Conservation (phyloP, 2,888 invertebrate genomes). For the Napeogenes inachia region DNA sequence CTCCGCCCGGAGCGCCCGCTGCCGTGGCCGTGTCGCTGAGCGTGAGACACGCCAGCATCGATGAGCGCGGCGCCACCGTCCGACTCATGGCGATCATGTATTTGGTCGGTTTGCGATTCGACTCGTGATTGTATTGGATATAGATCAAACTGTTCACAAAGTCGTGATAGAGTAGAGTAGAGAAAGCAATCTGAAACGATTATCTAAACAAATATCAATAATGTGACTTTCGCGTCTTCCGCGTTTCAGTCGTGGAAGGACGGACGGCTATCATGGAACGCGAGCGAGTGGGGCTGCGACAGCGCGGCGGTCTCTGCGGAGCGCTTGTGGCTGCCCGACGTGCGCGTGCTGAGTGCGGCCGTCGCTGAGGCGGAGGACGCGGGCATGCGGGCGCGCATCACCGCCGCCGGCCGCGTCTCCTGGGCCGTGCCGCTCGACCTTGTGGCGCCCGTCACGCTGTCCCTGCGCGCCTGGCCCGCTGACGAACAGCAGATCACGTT, state of each 20-base stretch:
- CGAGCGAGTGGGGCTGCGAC: slow-evolving; percentile 79
- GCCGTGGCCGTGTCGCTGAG: slow-evolving; percentile 74
- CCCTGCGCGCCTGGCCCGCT: slow-evolving; percentile 83
- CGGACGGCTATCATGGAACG: slow-evolving; percentile 84
- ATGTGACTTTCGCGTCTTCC: too few relatives aligned
- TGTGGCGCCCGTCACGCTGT: slow-evolving; percentile 48
- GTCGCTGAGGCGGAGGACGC: slow-evolving; percentile 77
- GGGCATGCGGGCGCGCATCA: slow-evolving; percentile 81
- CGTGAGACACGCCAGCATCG: slow-evolving; percentile 80
- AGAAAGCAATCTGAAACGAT: too few relatives aligned
- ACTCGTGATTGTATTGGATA: too few relatives aligned
- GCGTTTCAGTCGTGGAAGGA: slow-evolving; percentile 83
- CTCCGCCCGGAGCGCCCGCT: slow-evolving; percentile 49
- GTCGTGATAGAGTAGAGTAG: too few relatives aligned
- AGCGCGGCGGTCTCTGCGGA: slow-evolving; percentile 80
- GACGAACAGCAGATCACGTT: slow-evolving; percentile 83
- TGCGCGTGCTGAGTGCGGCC: slow-evolving; percentile 84
- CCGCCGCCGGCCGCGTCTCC: slow-evolving; percentile 79
- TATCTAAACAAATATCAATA: too few relatives aligned
- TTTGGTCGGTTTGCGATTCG: slow-evolving; percentile 66
- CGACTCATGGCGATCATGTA: slow-evolving; percentile 62
- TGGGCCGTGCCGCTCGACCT: slow-evolving; percentile 52
- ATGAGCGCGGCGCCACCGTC: slow-evolving; percentile 79
- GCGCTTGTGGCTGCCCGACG: slow-evolving; percentile 88
- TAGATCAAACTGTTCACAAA: neutral